phyloP scores from a whole-genome alignment of 1,140 invertebrate species.

The Conus betulinus region DNA sequence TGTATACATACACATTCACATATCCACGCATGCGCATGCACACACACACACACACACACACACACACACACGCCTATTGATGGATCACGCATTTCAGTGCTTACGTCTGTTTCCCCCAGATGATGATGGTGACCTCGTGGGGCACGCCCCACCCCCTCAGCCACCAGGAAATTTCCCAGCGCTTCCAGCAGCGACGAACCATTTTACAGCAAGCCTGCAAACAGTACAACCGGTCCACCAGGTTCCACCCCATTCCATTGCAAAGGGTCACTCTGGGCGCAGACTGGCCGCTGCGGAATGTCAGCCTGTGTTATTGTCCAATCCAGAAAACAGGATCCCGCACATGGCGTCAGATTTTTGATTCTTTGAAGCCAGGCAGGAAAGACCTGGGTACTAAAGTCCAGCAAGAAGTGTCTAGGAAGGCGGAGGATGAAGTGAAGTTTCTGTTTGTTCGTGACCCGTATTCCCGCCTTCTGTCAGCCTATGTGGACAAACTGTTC shows the following conservation, averaged over 20 bases:
- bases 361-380: background rate
- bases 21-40: too few relatives aligned
- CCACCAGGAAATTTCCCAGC: background rate
- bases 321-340: background rate
- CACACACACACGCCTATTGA: too few relatives aligned
- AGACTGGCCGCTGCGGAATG: background rate
- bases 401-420: background rate
- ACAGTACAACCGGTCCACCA: background rate
- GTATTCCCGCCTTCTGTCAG: conserved; percentile 61
- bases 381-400: background rate
- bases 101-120: background rate
- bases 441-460: conserved; percentile 63
- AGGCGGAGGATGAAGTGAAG: background rate
- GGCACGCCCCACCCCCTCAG: background rate
- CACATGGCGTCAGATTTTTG: background rate
- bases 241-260: background rate
- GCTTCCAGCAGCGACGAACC: background rate
- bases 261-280: background rate
- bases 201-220: background rate
- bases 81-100: too few relatives aligned
- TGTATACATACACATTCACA: too few relatives aligned
- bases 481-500: conserved; percentile 67
- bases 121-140: background rate
- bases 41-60: too few relatives aligned
- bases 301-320: background rate